Conservation (phyloP, 2,113 vertebrate species). For the Opisthocomus hoazin region DNA sequence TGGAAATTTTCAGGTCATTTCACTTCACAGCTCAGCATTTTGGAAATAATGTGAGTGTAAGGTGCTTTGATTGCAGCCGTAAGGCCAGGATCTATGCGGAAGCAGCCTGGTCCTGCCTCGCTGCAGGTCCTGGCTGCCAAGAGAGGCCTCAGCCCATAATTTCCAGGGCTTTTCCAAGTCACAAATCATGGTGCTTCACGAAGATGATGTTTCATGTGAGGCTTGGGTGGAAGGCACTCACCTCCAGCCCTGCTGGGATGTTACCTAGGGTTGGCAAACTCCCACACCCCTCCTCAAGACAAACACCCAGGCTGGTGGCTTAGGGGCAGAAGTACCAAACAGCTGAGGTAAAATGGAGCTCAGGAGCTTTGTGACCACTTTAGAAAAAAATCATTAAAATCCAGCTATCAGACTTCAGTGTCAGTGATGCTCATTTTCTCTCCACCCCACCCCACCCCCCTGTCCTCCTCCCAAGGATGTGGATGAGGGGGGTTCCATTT, state of each 20-base stretch:
- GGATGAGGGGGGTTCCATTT: accelerated
- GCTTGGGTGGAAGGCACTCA: not conserved
- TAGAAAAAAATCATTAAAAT: not conserved
- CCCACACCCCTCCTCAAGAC: accelerated
- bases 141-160: not conserved
- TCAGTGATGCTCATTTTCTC: not conserved
- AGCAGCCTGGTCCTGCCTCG: not conserved
- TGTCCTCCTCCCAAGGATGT: not conserved
- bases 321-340: not conserved
- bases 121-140: accelerated
- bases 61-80: not conserved
- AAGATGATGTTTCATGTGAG: not conserved
- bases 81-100: not conserved
- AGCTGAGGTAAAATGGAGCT: not conserved
- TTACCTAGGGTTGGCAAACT: not conserved
- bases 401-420: not conserved
- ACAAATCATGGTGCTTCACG: accelerated
- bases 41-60: not conserved
- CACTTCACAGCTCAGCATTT: not conserved
- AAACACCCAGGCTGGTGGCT: no score
- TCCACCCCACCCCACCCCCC: accelerated
- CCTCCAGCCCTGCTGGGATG: not conserved
- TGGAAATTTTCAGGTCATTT: not conserved
- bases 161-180: not conserved
- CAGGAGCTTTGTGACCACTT: not conserved